Evolutionary conservation across 64 coral and sea anemone species (phyloP), one percentile per base, ranked within the genome.

Genomic region (Cladopsammia gracilis): DNA sequence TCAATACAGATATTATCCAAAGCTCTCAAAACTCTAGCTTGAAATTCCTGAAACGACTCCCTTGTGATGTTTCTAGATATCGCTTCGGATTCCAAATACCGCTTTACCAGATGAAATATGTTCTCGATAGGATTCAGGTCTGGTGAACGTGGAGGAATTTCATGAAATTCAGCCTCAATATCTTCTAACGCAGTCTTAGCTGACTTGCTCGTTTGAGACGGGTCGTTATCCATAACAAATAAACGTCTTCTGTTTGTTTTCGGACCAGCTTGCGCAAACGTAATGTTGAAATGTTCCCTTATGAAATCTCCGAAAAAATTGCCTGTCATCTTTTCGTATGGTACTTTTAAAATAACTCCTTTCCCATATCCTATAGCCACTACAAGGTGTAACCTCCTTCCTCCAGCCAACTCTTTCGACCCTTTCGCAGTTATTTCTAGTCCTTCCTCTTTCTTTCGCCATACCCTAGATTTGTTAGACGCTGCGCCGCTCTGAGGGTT

Each of bases 221-320:
- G 88, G 58, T 78, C 58, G 74, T 90, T 90, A 19, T 90, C 88
- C 88, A 90, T 90, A 45, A 90, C 75, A 78, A 90, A 90, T 79
- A 90, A 68, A 20, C 75, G 24, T 65, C 42, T 62, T 12, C 56
- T 2, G 65, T 67, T 49, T 49, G 45, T 25, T 78, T 79, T 90
- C 52, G 60, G 73, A 79, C 88, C 88, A 53, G 88, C 88, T 64
- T 79, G 68, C 45, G 88, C 88, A 90, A 90, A 90, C 34, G 19
- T 66, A 12, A 79, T 5, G 34, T 79, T 90, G 44, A 77, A 79
- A 79, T 78, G 62, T 62, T 90, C 75, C 60, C 73, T 58, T 14
- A 92, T 72, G 59, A 92, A 92, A 10, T 20, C 22, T 34, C 69
- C 51, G 48, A 92, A 92, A 75, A 85, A 92, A 9, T 71, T 25